Evolutionary conservation across 2,797 vertebrate genomes (phyloP), one percentile per base, ranked within the genome.

Genomic region (Todus mexicanus): DNA sequence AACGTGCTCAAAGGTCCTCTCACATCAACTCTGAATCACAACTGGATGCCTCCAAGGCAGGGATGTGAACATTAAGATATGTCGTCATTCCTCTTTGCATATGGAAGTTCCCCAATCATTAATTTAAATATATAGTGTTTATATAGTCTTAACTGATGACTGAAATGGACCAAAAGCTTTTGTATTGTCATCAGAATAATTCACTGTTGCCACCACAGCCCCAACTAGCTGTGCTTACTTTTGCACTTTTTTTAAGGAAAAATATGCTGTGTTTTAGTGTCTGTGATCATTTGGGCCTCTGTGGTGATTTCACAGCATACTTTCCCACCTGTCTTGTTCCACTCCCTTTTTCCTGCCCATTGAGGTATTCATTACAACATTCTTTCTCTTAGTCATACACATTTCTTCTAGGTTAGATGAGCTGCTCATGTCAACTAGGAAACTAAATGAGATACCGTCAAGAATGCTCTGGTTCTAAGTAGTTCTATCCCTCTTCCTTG

Each of bases 291-390:
- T 88, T 85, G 61, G n/a, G 59, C 38, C 59, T 92, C 61, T 80
- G 54, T 7, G 3, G 45, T 78, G 54, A 78, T 69, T 94, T 88
- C 77, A 77, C 37, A 64, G 61, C 77, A 45, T 71, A 76, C 40
- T 90, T 91, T 76, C 78, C 82, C 57, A 74, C 47, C 76, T 90
- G 27, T 87, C 73, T 77, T 83, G 35, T 61, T 87, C 76, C 84
- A 92, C 81, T 92, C 78, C 61, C 61, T 90, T 90, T 87, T 92
- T 65, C 42, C 47, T 92, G 72, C 50, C 42, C 63, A 31, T 85
- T 74, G 65, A 76, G 75, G 21, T 63, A 47, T 85, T 86, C 33
- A 66, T 90, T 56, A 84, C 68, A 89, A 26, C 81, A 94, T 70
- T 88, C 48, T 73, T 84, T 76, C 53, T 84, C 56, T 81, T 84